Evolutionary conservation across 2,888 invertebrate genomes (phyloP), one percentile per base, ranked within the genome.

Genomic region (Dioctria rufipes): DNA sequence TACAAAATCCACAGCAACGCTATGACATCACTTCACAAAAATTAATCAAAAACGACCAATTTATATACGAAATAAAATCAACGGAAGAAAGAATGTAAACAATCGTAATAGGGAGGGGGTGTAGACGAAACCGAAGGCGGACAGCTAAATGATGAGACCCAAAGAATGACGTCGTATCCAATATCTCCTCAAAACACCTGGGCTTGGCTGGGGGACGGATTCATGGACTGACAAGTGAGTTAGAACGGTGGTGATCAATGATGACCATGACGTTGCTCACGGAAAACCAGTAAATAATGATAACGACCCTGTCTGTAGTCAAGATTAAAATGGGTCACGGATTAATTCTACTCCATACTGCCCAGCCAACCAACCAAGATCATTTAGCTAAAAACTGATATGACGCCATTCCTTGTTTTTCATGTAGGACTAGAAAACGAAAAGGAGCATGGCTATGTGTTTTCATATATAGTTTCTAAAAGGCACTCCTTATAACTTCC

Each of bases 21-120:
- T 25, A 69, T 69, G 69, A 69, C 69, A 69, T 69, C 69, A 69
- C 51, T 69, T 51, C 11, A 69, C 69, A 69, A 69, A 51, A 69
- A 69, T 39, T 69, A 69, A 51, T 39, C 49, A 39, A 9, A 25
- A 25, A 25, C 25, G 25, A 37, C 51, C 69, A 69, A 51, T 11
- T 54, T 25, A 25, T 25, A 25, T 51, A 11, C 5, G 69, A 69
- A 49, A 69, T 4, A 54, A 54, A 54, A 54, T 4, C 54, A 11
- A 8, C 54, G 11, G 4, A 54, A 4, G n/a, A 54, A 25, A 8
- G 9, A 8, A 40, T 65, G 65, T 65, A 65, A 65, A 65, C 65
- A 65, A n/a, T 37, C 39, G 42, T 40, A 39, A 40, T 39, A 39
- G 63, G 5, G 39, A 63, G 63, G 39, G 63, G 39, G 49, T 61